Evolutionary conservation across 2,113 vertebrate genomes (phyloP).

Genomic region (Chlorodrepanis virens): DNA sequence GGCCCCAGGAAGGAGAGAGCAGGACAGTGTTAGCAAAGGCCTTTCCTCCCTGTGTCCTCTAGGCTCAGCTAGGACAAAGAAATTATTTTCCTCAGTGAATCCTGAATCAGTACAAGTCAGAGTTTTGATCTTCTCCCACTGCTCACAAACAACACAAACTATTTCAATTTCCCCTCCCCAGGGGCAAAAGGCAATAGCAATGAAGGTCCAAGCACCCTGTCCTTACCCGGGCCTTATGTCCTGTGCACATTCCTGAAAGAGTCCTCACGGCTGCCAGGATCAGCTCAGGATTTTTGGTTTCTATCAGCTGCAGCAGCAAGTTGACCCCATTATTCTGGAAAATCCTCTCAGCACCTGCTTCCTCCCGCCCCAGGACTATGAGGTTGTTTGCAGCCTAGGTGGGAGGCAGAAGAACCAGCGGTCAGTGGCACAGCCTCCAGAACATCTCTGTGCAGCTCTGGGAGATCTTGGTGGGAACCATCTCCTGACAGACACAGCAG

Average conservation of each 20-base stretch:
- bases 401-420: neutral
- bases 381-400: slow-evolving; percentile 95
- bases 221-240: slow-evolving; percentile 89
- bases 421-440: neutral
- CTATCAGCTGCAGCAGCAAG: slow-evolving; percentile 86
- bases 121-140: neutral
- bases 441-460: neutral
- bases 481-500: neutral
- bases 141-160: neutral
- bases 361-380: slow-evolving; percentile 91
- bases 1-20: neutral
- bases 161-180: neutral
- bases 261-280: slow-evolving; percentile 89
- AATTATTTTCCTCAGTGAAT: neutral
- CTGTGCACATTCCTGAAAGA: slow-evolving; percentile 89
- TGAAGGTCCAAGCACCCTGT: neutral
- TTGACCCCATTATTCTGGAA: slow-evolving; percentile 93
- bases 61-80: neutral
- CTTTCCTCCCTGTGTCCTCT: neutral
- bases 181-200: neutral
- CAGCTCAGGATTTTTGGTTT: slow-evolving; percentile 86
- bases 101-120: neutral
- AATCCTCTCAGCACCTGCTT: slow-evolving; percentile 91
- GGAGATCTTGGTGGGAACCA: neutral
- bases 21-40: neutral